Base-by-base conservation (phyloP, 2,113 vertebrate genomes). In the Equus quagga region DNA sequence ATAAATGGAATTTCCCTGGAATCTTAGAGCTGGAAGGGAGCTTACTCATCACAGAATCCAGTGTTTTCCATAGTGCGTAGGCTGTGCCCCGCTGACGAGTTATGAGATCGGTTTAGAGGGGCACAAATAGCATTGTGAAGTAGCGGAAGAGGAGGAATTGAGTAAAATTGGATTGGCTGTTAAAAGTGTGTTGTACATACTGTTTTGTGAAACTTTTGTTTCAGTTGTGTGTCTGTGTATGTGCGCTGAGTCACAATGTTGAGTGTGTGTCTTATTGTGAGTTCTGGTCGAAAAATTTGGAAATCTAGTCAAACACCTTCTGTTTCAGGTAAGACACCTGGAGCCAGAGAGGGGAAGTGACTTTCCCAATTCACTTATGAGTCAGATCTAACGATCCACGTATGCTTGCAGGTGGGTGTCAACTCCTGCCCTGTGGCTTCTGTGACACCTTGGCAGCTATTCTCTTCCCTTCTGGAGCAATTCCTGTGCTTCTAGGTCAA, bases 1-100 rank as follows among this genome's bases (percentile, higher is more conserved):
- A 67, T 75, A 84, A 79, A 80, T 54, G 87, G 70, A 84, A 87
- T 87, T 94, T 84, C 28, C 81, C 84, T 62, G 23, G 70, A 95
- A 46, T 67, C 54, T 69, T 28, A 86, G 33, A 92, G n/a, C 58
- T 96, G 46, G 44, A 36, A 97, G 49, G 83, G 21, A 72, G 58
- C 8, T 81, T n/a, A 56, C 12, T 8, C 18, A 70, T 23, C 8
- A 67, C 15, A 17, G 75, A 56, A 84, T 11, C 60, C 31, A 19
- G n/a, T 21, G 36, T 85, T 76, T 92, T 84, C 14, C 54, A 11
- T 28, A 62, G 13, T 56, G 10, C 49, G 17, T 11, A 72, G 24
- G 5, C 36, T 89, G 28, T 46, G 28, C 0, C 10, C 3, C 51
- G n/a, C n/a, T 73, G 28, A 44, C 26, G 67, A 83, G 24, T 46